Percentiles rank a stretch among this genome's conserved stretches.
Conservation (phyloP, 2,797 vertebrate genomes). For the Characodon lateralis region DNA sequence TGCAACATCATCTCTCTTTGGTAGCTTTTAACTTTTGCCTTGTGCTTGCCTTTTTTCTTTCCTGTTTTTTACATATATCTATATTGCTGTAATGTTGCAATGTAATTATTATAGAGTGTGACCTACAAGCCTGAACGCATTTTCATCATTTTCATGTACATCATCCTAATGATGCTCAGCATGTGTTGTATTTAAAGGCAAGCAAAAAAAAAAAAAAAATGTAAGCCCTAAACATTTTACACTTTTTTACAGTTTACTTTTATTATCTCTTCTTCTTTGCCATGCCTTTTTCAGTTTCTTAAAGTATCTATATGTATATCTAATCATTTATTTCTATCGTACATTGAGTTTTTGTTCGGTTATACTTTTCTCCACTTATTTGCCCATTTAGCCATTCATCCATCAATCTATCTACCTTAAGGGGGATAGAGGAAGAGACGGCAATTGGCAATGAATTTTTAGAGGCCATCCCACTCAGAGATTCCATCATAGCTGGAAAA, state of each 20-base stretch:
- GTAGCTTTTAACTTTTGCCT: not conserved
- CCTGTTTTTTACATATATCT: not conserved
- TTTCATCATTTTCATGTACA: constrained; percentile 53
- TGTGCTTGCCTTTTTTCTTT: not conserved
- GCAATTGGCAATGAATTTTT: constrained; percentile 84
- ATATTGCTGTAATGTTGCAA: not conserved
- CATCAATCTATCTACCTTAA: constrained; percentile 80
- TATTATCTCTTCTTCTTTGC: constrained; percentile 33
- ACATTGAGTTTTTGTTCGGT: constrained; percentile 71
- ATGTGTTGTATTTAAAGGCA: constrained; percentile 69
- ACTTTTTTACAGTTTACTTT: constrained; percentile 21
- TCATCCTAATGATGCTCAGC: constrained; percentile 73
- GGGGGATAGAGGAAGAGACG: constrained; percentile 74
- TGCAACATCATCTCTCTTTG: not conserved
- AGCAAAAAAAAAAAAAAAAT: constrained; percentile 33
- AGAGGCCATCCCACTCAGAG: constrained; percentile 88
- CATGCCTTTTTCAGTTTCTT: constrained; percentile 50
- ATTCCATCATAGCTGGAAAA: constrained; percentile 89
- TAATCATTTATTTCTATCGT: constrained; percentile 77
- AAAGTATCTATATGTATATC: constrained; percentile 68
- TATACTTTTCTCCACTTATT: constrained; percentile 79
- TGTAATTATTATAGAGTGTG: not conserved
- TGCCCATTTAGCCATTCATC: constrained; percentile 79
- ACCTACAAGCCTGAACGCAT: not conserved
- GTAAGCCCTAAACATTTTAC: constrained; percentile 57